phyloP scores from a whole-genome alignment of 1,140 invertebrate species.

The Neodiprion lecontei region DNA sequence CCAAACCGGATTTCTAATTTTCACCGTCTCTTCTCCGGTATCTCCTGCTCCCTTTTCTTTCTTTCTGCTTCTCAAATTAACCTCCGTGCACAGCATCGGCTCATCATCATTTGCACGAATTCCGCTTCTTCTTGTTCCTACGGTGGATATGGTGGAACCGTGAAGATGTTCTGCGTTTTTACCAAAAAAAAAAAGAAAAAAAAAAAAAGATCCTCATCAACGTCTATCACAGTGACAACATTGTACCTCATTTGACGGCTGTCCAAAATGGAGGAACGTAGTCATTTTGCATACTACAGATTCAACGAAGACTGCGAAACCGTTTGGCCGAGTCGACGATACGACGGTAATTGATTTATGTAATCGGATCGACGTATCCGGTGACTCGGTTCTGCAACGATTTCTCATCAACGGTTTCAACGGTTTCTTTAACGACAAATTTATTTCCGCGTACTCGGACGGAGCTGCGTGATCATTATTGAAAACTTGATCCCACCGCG shows the following conservation, averaged over 20 bases:
- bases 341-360: too few species aligned
- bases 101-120: conserved; percentile 13
- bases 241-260: neutral
- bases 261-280: too few species aligned
- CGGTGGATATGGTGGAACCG: too few species aligned
- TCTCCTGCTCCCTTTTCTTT: conserved; percentile 15
- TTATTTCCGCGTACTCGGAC: too few species aligned
- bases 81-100: conserved; percentile 9
- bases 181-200: neutral
- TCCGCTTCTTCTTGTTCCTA: neutral
- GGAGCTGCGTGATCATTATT: too few species aligned
- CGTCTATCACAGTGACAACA: neutral
- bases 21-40: conserved; percentile 2
- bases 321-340: neutral
- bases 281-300: too few species aligned
- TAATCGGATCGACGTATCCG: too few species aligned
- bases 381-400: too few species aligned
- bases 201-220: neutral
- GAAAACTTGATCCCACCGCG: too few species aligned
- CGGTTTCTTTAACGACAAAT: too few species aligned
- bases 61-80: conserved; percentile 3
- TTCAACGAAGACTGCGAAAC: neutral
- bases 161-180: neutral
- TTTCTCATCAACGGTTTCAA: too few species aligned
- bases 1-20: conserved; percentile 22